phyloP scores from a whole-genome alignment of 2,797 vertebrate species.

The Dallia pectoralis region DNA sequence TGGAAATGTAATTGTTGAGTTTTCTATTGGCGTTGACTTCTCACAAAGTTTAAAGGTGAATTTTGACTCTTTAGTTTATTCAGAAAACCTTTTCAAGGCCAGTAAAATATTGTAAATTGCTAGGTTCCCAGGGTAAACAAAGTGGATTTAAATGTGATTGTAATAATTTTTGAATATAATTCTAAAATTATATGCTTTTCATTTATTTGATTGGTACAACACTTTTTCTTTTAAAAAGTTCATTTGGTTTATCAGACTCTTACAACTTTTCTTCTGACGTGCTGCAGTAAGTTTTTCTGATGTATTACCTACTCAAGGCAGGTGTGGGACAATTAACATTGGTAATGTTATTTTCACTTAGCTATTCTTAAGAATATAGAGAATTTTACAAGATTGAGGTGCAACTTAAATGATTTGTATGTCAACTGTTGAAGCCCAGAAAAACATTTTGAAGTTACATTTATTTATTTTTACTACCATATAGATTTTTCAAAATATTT shows the following conservation, averaged over 20 bases:
- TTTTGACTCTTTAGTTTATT: conserved; percentile 32
- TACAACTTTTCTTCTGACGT: conserved; percentile 12
- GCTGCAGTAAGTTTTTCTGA: conserved; percentile 34
- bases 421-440: conserved; percentile 76
- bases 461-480: conserved; percentile 93
- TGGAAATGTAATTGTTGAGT: conserved; percentile 53
- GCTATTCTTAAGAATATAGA: conserved; percentile 44
- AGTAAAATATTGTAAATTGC: conserved; percentile 54
- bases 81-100: conserved; percentile 50
- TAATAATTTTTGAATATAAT: conserved; percentile 51
- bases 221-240: conserved; percentile 28
- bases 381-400: conserved; percentile 58
- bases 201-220: conserved; percentile 44
- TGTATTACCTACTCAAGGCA: conserved; percentile 22
- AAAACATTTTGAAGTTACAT: conserved; percentile 76
- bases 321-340: conserved; percentile 31
- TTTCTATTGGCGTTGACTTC: conserved; percentile 38
- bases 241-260: conserved; percentile 17
- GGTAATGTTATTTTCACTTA: conserved; percentile 37
- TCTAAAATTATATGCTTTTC: conserved; percentile 45
- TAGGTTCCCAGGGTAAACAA: conserved; percentile 40
- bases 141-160: conserved; percentile 52
- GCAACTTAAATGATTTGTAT: conserved; percentile 74
- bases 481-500: conserved; percentile 89
- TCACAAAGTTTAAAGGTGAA: conserved; percentile 44